Percentiles rank a stretch among this genome's conserved stretches.
Evolutionary conservation across 2,797 vertebrate species (phyloP).

Genomic region (Clarias platycephalus): DNA sequence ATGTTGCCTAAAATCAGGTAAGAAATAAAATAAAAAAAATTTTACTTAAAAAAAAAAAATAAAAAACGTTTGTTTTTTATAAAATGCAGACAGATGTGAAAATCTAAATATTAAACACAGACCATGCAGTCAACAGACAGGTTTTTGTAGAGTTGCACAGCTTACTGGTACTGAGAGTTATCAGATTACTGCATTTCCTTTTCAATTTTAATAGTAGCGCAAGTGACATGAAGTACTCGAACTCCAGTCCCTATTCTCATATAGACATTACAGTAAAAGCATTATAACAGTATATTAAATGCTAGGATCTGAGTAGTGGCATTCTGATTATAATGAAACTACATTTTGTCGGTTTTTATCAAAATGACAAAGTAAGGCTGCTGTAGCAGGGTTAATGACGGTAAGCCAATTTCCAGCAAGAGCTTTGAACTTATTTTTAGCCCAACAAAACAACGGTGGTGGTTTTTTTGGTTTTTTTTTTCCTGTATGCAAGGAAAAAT

Average conservation of each 20-base stretch:
- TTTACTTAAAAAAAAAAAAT: too few relatives aligned
- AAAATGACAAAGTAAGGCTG: not conserved
- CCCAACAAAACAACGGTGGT: not conserved
- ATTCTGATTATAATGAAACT: not conserved
- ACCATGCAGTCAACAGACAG: not conserved
- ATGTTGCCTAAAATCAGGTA: slow-evolving; percentile 76
- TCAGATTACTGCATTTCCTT: not conserved
- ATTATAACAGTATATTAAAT: not conserved
- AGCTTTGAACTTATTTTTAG: not conserved
- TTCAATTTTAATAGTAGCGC: not conserved
- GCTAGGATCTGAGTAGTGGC: not conserved
- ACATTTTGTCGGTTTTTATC: not conserved
- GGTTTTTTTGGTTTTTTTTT: not conserved
- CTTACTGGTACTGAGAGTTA: not conserved
- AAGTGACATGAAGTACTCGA: not conserved
- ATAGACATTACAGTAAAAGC: not conserved
- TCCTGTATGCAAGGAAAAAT: not conserved
- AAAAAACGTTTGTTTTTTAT: too few relatives aligned
- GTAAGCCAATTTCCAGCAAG: not conserved
- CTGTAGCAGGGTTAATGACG: not conserved
- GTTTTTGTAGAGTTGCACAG: not conserved
- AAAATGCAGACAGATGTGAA: not conserved
- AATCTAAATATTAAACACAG: not conserved
- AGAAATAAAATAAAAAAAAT: not conserved
- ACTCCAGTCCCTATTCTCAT: not conserved